Base-by-base conservation (phyloP, 2,888 invertebrate genomes). In the Oxytorus armatus region DNA sequence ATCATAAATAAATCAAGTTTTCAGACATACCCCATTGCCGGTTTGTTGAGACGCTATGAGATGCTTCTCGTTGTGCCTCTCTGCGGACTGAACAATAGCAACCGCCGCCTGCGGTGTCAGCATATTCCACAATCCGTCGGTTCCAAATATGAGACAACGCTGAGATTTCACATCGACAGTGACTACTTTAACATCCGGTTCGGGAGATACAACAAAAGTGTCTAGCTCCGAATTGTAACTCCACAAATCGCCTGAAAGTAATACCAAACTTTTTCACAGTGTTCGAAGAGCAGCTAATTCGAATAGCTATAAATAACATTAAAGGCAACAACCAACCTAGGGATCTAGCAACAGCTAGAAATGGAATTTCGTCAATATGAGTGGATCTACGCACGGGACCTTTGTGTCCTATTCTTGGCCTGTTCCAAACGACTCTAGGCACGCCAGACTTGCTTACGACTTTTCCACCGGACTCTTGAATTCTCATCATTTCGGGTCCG, bases 111-210 rank as follows among this genome's bases (percentile, higher is more conserved):
- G 95, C 0, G 98, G 94, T 0, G 95, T 95, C 82, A 99, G 93
- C 95, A 99, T 98, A 92, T 99, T 99, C 96, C 98, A 99, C 39
- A 99, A 93, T 0, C 99, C 99, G 92, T 99, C 99, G 0, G 98
- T 98, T 70, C 98, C 99, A 88, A 99, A 96, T 84, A 99, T 96
- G 49, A 99, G 93, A 93, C 98, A 99, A 86, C 96, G 92, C 82
- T 93, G 93, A 25, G 93, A 89, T 51, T 90, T 89, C 3, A 91
- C 89, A 92, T 98, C 96, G 85, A 98, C 96, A 82, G 95, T 94
- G 79, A 97, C 93, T 1, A 98, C 98, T 77, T 95, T 95, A 10
- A 98, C 97, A 93, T 99, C 99, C 0, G 99, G 99, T 92, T 98
- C 98, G 0, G 99, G 99, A 33, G 98, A 98, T n/a, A 99, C 99